Evolutionary conservation across 2,113 vertebrate species (phyloP), one percentile per base, ranked within the genome.

Genomic region (Varanus salvator): DNA sequence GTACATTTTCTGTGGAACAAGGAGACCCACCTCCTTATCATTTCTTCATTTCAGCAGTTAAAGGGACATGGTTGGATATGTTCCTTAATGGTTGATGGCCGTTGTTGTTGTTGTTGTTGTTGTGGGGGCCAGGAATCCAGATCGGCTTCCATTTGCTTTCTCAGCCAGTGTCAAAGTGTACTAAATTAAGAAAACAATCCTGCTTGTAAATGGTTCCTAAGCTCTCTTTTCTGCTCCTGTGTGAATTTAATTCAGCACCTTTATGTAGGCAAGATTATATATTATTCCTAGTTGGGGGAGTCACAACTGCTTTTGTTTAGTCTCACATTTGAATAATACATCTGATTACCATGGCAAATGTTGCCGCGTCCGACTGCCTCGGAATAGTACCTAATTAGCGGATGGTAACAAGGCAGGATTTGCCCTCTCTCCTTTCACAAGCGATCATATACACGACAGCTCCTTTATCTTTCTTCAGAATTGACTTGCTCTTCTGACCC

Each of bases 321-420:
- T 93, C 93, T 94, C 91, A n/a, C 87, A 88, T 97, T 94, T 95
- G 96, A 98, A 98, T 98, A 97, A 97, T 96, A 94, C 95, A 96
- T 97, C 97, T 97, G 97, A 98, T 98, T 97, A 96, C 97, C 95
- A 92, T 95, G 95, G 96, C 94, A 95, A 96, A 96, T 95, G 95
- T 94, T 93, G 94, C 77, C 31, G 94, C 87, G 80, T 94, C 38
- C 93, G 95, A 96, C 93, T 90, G 96, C 95, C 94, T 96, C 94
- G 94, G 93, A 97, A 97, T 97, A 95, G 97, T 95, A 96, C 97
- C 97, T 98, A 97, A 98, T 98, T 98, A 98, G 96, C 97, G 95
- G 97, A 96, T 96, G 97, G 97, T 97, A 98, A 97, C 96, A 96
- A 97, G 97, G 95, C 96, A 95, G 96, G 93, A 92, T 95, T 82